phyloP scores from a whole-genome alignment of 2,113 vertebrate species.

The human region GRCh38 chr4:53103501-53104000 shows the following conservation, averaged over 20 bases:
- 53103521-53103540: background rate
- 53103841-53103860: background rate
- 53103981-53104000: background rate
- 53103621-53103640: background rate
- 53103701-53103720: background rate
- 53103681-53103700: background rate
- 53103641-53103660: background rate
- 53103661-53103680: background rate
- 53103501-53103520: slow-evolving; percentile 1
- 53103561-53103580: background rate
- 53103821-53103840: background rate
- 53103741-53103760: background rate
- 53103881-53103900: background rate
- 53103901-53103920: background rate
- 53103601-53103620: background rate
- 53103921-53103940: background rate
- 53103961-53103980: background rate
- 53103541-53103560: background rate
- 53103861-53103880: background rate
- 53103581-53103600: background rate
- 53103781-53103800: background rate
- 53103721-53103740: background rate
- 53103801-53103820: too few species aligned
- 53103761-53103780: background rate
- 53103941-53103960: background rate